Evolutionary conservation across 2,797 vertebrate genomes (phyloP).

Genomic region (Anniella stebbinsi): DNA sequence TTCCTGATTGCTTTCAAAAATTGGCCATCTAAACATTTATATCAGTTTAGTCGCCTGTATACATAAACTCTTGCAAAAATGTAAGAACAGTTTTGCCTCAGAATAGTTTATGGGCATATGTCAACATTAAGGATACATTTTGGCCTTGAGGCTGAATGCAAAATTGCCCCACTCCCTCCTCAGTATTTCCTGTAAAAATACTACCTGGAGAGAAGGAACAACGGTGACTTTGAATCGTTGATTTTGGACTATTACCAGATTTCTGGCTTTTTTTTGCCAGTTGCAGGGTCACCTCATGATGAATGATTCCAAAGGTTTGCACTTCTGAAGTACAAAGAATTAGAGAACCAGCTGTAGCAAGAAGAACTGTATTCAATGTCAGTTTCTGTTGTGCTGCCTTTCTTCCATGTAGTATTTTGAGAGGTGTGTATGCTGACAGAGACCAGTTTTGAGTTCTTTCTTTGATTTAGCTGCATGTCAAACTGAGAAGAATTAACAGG

Average conservation of each 20-base stretch:
- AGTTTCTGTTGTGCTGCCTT: conserved; percentile 37
- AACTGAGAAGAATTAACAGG: neutral
- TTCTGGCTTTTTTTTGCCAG: conserved; percentile 43
- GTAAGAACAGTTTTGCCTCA: conserved; percentile 50
- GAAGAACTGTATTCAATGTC: conserved; percentile 60
- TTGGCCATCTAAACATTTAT: conserved; percentile 41
- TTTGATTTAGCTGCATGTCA: neutral
- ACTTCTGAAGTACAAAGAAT: conserved; percentile 64
- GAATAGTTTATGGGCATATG: conserved; percentile 16
- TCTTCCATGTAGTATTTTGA: conserved; percentile 40
- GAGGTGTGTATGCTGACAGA: conserved; percentile 16
- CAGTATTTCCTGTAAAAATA: conserved; percentile 50
- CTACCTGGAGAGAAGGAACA: conserved; percentile 62
- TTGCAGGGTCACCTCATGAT: conserved; percentile 6
- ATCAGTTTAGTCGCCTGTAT: neutral
- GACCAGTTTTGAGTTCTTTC: conserved; percentile 31
- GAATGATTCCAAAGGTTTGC: conserved; percentile 64
- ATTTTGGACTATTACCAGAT: conserved; percentile 65
- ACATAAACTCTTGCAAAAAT: conserved; percentile 37
- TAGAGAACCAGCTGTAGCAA: conserved; percentile 43
- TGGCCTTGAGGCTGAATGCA: conserved; percentile 48
- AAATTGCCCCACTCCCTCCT: conserved; percentile 44
- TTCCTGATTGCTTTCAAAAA: conserved; percentile 55
- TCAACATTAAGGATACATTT: conserved; percentile 53
- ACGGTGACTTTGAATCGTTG: conserved; percentile 62